phyloP scores from a whole-genome alignment of 30 jellyfish, hydroid and myxozoan species.

The Aurelia aurita region DNA sequence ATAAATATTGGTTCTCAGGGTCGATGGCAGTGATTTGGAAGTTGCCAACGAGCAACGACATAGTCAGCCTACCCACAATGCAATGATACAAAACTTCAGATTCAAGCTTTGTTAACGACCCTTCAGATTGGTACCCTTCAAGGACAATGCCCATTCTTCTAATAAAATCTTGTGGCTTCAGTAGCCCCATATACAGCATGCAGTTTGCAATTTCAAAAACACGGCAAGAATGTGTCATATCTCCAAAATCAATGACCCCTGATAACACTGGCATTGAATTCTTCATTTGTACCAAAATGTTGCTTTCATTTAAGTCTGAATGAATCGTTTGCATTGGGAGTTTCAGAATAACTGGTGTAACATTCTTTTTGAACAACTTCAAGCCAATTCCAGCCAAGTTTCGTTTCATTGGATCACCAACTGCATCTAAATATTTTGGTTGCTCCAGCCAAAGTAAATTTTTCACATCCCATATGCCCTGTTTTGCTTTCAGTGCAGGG shows the following conservation, averaged over 20 bases:
- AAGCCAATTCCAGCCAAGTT: conserved; percentile 1
- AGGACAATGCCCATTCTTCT: conserved; percentile 26
- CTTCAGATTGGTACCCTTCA: conserved; percentile 38
- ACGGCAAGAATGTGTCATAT: conserved; percentile 53
- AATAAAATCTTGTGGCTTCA: conserved; percentile 23
- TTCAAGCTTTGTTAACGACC: conserved; percentile 15
- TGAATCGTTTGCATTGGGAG: conserved; percentile 55
- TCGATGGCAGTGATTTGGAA: neutral
- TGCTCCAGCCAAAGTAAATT: conserved; percentile 19
- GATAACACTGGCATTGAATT: neutral
- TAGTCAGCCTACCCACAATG: conserved; percentile 32
- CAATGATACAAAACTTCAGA: conserved; percentile 17
- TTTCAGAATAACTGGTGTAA: conserved; percentile 21
- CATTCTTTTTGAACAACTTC: conserved; percentile 16
- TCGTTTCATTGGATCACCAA: conserved; percentile 7
- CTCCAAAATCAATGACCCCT: conserved; percentile 68
- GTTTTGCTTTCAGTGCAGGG: conserved; percentile 36
- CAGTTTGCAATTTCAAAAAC: conserved; percentile 53
- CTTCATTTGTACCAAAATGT: neutral
- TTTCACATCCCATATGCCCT: conserved; percentile 57
- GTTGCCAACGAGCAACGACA: conserved; percentile 50
- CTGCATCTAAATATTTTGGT: conserved; percentile 45
- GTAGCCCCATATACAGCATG: conserved; percentile 56
- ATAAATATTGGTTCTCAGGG: neutral
- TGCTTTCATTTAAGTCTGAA: conserved; percentile 43